Base-by-base conservation (phyloP, 2,888 invertebrate species). In the Crematogaster levior region DNA sequence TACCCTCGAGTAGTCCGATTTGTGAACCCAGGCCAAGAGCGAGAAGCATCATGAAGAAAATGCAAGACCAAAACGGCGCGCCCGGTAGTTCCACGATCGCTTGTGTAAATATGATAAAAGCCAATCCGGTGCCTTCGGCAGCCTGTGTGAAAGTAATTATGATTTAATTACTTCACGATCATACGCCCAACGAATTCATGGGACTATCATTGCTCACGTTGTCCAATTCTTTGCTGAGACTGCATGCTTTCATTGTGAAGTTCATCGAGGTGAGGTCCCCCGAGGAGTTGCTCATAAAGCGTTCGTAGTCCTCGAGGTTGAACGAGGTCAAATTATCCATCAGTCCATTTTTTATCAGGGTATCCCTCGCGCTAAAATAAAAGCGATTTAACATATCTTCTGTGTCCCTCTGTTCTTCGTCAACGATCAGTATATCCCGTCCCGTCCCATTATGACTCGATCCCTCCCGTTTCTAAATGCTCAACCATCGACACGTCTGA, bases 21-120 rank as follows among this genome's bases (percentile, higher is more conserved):
- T 99, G 99, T 74, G 98, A 98, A 81, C 99, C 99, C 80, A 99
- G 96, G 0, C 99, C 99, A 70, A 99, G 96, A 0, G 98, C 98
- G 34, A 99, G 95, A 86, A 99, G 95, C 99, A 99, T 99, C 94
- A 98, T 96, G 96, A 99, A 99, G 96, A 99, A 99, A 84, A 99
- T 97, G 88, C 99, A 97, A 18, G 99, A 98, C 99, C 99, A 99
- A 95, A 99, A 98, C 18, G 99, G 99, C 0, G 98, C 97, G 2
- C 98, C 98, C 0, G 99, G 98, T 90, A 99, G 95, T 95, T 98
- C 98, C 43, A 98, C 97, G 92, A 99, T 99, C 7, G 99, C 99
- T 94, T 99, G 98, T 0, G 99, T 99, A 95, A 99, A 99, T n/a
- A 99, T 98, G 86, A 99, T 98, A 95, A 99, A 99, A 0, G 99